Base-by-base conservation (phyloP, 2,113 vertebrate species). In the Phainopepla nitens region DNA sequence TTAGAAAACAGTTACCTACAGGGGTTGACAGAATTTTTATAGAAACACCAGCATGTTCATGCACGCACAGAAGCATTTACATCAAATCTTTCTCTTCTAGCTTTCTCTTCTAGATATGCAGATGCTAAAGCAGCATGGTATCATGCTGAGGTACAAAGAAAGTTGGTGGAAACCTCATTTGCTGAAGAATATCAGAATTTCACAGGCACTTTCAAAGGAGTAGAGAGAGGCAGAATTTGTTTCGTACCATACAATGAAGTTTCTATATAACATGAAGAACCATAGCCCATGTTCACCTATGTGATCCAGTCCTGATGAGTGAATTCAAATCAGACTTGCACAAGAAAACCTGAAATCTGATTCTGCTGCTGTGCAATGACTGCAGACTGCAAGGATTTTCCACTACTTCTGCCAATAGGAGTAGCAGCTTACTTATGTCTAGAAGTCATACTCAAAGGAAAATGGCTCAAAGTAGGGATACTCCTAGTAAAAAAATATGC, bases 1-100 rank as follows among this genome's bases (percentile, higher is more conserved):
- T 95, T 97, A 94, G 95, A 96, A 96, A 90, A 82, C 71, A 42
- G 64, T 84, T 93, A 93, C 72, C 93, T 92, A 92, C 86, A 78
- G 91, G 79, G 51, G 82, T 88, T 95, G 92, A 92, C 88, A 88
- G 89, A 93, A 94, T 90, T 95, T 90, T 96, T 93, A 96, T 31
- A 95, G 82, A 44, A 96, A 86, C 85, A 82, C 57, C 57, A 92
- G 89, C 42, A 35, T 54, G 73, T 41, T 87, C 86, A 79, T 62
- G 81, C 77, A 93, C 0, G 8, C 83, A 96, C 36, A 85, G 77
- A 92, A 45, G 36, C 71, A 90, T 90, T 91, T 89, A 92, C 81
- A 85, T 87, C 77, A 93, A 84, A 79, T 79, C 61, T 62, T 96
- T 95, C 85, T 70, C 89, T 84, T 84, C 73, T 22, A 39, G 68